phyloP scores from a whole-genome alignment of 2,797 vertebrate species.

The Parotocinclus haroldoi region DNA sequence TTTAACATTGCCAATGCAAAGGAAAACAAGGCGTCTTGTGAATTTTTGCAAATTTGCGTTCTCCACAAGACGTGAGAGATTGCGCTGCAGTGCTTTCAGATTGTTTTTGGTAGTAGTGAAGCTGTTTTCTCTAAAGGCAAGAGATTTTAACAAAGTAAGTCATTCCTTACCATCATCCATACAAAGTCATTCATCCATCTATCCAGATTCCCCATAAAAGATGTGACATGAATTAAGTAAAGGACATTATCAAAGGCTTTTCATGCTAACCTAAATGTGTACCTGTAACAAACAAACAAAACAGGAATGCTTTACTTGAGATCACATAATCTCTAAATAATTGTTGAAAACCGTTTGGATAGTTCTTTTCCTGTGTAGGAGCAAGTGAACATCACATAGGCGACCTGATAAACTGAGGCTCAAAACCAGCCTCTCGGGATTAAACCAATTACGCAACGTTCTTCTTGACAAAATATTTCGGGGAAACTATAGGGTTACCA shows the following conservation, averaged over 20 bases:
- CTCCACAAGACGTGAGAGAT: background rate
- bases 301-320: slow-evolving; percentile 68
- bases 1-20: slow-evolving; percentile 2
- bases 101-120: background rate
- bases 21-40: background rate
- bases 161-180: slow-evolving; percentile 1
- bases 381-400: slow-evolving; percentile 10
- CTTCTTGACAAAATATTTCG: slow-evolving; percentile 89
- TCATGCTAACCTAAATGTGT: slow-evolving; percentile 27
- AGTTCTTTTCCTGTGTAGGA: slow-evolving; percentile 17
- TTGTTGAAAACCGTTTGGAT: slow-evolving; percentile 13
- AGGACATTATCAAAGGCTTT: slow-evolving; percentile 12
- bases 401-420: slow-evolving; percentile 34
- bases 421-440: slow-evolving; percentile 62
- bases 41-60: slow-evolving; percentile 15
- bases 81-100: background rate
- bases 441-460: slow-evolving; percentile 72
- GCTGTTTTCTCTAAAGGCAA: background rate
- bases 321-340: slow-evolving; percentile 39
- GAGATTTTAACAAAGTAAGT: background rate
- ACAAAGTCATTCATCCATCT: slow-evolving; percentile 13
- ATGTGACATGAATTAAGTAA: slow-evolving; percentile 7
- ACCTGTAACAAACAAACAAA: slow-evolving; percentile 40
- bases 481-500: slow-evolving; percentile 96
- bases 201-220: slow-evolving; percentile 1